Conservation (phyloP, 2,113 vertebrate genomes). For the Stictonetta naevosa region DNA sequence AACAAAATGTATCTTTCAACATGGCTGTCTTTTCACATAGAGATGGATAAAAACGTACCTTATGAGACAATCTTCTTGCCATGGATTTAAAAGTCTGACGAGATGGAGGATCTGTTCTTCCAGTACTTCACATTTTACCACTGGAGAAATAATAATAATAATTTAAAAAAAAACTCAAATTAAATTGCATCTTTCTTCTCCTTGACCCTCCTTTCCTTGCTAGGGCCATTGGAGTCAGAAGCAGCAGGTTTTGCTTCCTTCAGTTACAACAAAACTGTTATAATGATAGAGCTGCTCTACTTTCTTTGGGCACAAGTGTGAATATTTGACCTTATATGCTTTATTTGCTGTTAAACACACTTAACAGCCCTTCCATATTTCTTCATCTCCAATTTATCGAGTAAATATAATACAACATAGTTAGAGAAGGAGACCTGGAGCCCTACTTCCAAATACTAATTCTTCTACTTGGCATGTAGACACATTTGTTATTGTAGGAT, state of each 20-base stretch:
- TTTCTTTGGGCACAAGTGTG: neutral
- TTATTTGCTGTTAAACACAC: neutral
- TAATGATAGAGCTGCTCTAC: neutral
- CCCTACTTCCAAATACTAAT: neutral
- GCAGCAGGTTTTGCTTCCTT: neutral
- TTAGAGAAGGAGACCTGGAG: neutral
- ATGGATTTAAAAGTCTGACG: conserved; percentile 27
- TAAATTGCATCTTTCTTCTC: neutral
- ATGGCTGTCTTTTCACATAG: conserved; percentile 5
- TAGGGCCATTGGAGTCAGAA: neutral
- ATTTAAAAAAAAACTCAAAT: neutral
- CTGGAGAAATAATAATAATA: neutral
- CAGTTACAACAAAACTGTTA: neutral
- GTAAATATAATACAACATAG: neutral
- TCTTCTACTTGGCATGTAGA: neutral
- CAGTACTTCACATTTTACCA: neutral
- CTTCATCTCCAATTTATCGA: neutral
- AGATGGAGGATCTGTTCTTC: conserved; percentile 19
- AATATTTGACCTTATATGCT: neutral
- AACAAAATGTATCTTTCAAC: conserved; percentile 45
- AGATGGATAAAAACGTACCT: conserved; percentile 20
- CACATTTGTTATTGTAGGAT: neutral
- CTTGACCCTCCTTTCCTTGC: neutral
- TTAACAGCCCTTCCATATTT: neutral
- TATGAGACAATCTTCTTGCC: conserved; percentile 36